phyloP scores from a whole-genome alignment of 2,113 vertebrate species.

The Struthio camelus region DNA sequence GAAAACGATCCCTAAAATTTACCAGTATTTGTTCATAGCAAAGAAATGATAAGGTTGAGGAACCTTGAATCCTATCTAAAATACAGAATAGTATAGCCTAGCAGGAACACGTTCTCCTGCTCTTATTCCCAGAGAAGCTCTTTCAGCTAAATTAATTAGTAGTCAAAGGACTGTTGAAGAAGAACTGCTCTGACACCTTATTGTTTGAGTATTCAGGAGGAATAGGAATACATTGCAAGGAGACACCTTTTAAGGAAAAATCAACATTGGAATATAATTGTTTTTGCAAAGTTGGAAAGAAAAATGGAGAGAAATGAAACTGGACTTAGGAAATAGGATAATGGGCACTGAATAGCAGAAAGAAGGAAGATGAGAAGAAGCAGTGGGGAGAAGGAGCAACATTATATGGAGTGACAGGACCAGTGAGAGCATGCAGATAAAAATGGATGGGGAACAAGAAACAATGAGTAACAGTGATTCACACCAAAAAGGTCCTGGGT shows the following conservation, averaged over 20 bases:
- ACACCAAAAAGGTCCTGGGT: not conserved
- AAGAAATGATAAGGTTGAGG: not conserved
- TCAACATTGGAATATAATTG: not conserved
- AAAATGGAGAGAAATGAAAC: not conserved
- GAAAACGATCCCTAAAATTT: not conserved
- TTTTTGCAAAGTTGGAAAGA: not conserved
- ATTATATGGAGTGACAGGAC: fast-evolving
- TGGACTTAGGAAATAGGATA: not conserved
- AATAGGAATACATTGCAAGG: not conserved
- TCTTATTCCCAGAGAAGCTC: not conserved
- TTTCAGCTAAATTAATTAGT: not conserved
- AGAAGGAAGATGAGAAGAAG: not conserved
- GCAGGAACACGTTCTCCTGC: not conserved
- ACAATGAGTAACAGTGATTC: not conserved
- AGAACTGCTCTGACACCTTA: not conserved
- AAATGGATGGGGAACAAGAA: not conserved
- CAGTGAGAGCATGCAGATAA: fast-evolving
- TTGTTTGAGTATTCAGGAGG: not conserved
- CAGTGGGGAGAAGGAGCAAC: not conserved
- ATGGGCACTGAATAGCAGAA: not conserved
- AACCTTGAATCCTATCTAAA: not conserved
- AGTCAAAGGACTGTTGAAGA: not conserved
- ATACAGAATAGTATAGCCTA: fast-evolving
- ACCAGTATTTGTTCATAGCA: not conserved
- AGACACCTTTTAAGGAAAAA: not conserved